Percentiles rank a stretch among this genome's conserved stretches.
These are phyloP conservation scores for Penaeus monodon DNA, from an alignment of 2,888 invertebrate genomes.

Conservation along the genomic window DNA sequence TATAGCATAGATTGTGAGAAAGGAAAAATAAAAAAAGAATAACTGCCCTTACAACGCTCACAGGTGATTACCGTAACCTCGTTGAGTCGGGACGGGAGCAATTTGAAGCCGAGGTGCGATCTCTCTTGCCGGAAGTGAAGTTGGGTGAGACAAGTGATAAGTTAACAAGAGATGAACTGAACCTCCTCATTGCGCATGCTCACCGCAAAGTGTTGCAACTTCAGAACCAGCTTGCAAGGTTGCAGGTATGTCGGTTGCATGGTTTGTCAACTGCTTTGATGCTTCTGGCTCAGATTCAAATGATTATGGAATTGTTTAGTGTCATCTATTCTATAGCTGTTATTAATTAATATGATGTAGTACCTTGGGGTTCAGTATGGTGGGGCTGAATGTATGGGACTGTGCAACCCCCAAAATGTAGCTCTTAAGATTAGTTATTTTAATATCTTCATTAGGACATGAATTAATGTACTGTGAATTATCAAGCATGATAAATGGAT, in stretches of 20 bases:
- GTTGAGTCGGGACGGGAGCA: conserved; percentile 74
- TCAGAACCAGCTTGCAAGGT: conserved; percentile 81
- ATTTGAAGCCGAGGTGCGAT: conserved; percentile 73
- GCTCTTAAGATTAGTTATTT: no score
- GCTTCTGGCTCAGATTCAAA: neutral
- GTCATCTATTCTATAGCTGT: neutral
- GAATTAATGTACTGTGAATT: no score
- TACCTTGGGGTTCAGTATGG: neutral
- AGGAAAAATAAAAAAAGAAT: no score
- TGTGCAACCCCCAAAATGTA: no score
- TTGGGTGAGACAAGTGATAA: conserved; percentile 73
- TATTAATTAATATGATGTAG: neutral
- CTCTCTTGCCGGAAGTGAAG: conserved; percentile 81
- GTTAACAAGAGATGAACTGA: conserved; percentile 78
- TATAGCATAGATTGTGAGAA: no score
- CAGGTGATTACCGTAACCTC: conserved; percentile 85
- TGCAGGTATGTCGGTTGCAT: conserved; percentile 73
- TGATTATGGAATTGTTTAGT: neutral
- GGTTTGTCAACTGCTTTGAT: neutral
- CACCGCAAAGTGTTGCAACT: conserved; percentile 82
- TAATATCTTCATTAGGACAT: no score
- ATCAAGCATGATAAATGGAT: no score
- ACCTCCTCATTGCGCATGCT: conserved; percentile 83
- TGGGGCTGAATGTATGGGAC: no score
- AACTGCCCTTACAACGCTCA: neutral